Conservation (phyloP, 2,888 invertebrate genomes). For the Abrostola triplasia region DNA sequence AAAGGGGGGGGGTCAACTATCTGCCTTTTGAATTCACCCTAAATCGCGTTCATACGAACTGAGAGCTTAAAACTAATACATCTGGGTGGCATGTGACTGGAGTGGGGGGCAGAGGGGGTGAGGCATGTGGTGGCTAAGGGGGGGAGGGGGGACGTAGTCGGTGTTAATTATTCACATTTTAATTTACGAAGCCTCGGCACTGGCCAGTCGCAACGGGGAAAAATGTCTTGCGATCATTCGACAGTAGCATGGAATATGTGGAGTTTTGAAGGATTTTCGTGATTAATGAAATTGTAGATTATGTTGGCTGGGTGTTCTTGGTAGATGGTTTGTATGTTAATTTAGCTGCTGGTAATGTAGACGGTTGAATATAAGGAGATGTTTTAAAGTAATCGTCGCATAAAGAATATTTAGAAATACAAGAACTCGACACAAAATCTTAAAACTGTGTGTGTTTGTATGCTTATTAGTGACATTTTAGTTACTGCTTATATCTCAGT, state of each 20-base stretch:
- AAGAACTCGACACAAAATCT: too few relatives aligned
- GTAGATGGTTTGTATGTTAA: background rate
- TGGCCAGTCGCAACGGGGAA: conserved; percentile 76
- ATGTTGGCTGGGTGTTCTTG: background rate
- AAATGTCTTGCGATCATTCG: conserved; percentile 85
- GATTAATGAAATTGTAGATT: conserved; percentile 7
- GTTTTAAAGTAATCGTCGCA: too few relatives aligned
- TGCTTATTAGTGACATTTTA: too few relatives aligned
- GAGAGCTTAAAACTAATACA: conserved; percentile 87
- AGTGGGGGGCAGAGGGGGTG: conserved; percentile 52
- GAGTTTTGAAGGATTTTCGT: conserved; percentile 53
- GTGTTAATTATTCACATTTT: conserved; percentile 88
- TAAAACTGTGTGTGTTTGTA: too few relatives aligned
- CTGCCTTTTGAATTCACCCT: conserved; percentile 73
- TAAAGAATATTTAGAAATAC: too few relatives aligned
- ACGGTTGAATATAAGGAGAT: background rate
- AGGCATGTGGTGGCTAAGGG: conserved; percentile 54
- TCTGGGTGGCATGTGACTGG: conserved; percentile 77
- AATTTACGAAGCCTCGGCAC: conserved; percentile 83
- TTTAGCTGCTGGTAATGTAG: background rate
- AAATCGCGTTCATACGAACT: conserved; percentile 81
- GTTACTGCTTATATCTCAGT: too few relatives aligned
- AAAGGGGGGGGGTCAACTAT: conserved; percentile 74
- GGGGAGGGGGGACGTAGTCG: conserved; percentile 62
- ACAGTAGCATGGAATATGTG: conserved; percentile 70